Evolutionary conservation across 2,113 vertebrate species (phyloP).

Genomic region (Ancistrus triradiatus): DNA sequence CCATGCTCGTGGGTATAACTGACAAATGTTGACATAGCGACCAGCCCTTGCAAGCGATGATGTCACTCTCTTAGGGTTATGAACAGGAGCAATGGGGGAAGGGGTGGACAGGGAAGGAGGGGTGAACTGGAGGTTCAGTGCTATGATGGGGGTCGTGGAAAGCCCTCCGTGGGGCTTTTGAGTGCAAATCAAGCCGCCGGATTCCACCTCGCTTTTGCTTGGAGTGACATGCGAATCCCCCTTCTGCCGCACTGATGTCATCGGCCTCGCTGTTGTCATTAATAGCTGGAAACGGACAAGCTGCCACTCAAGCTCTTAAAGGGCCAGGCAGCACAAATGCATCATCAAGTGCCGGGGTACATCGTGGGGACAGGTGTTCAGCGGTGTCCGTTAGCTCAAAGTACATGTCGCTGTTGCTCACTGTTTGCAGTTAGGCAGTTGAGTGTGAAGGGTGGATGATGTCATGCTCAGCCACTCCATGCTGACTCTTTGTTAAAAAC

Average conservation of each 20-base stretch:
- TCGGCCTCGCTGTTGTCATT: slow-evolving; percentile 65
- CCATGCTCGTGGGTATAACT: slow-evolving; percentile 16
- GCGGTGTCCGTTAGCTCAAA: slow-evolving; percentile 28
- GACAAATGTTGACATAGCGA: slow-evolving; percentile 38
- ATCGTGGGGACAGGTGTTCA: slow-evolving; percentile 30
- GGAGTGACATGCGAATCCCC: slow-evolving; percentile 36
- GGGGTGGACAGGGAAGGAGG: neutral
- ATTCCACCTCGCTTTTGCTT: slow-evolving; percentile 31
- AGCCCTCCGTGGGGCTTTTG: slow-evolving; percentile 12
- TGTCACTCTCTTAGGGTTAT: slow-evolving; percentile 26
- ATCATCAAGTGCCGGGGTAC: slow-evolving; percentile 12
- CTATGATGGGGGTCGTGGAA: slow-evolving; percentile 28
- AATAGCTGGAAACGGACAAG: slow-evolving; percentile 68
- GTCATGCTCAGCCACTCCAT: slow-evolving; percentile 25
- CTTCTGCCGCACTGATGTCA: slow-evolving; percentile 64
- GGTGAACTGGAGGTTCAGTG: slow-evolving; percentile 12
- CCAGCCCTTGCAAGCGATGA: slow-evolving; percentile 28
- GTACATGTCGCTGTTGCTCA: slow-evolving; percentile 22
- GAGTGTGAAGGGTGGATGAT: slow-evolving; percentile 31
- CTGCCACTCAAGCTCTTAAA: slow-evolving; percentile 62
- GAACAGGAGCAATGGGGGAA: neutral
- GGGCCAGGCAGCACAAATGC: slow-evolving; percentile 46
- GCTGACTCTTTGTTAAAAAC: slow-evolving; percentile 33
- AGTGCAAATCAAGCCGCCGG: slow-evolving; percentile 27
- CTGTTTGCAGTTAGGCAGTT: slow-evolving; percentile 26